Conservation (phyloP, 2,888 invertebrate species). For the Heliconius charithonia region DNA sequence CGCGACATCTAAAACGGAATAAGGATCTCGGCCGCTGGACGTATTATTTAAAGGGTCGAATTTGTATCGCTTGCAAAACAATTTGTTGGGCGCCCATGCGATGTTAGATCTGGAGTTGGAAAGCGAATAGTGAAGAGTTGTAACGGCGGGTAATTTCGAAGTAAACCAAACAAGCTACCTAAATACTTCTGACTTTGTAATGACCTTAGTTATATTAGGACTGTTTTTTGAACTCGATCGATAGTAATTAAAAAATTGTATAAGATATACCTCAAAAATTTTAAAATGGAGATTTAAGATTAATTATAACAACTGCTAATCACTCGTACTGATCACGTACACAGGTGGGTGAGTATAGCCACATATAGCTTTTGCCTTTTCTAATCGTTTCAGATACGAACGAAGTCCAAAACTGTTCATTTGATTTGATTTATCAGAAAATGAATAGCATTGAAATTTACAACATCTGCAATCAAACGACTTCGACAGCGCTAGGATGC, state of each 20-base stretch:
- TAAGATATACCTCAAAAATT: neutral
- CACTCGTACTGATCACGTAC: no score
- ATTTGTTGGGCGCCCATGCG: slow-evolving; percentile 61
- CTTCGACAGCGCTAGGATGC: neutral
- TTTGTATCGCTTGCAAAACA: slow-evolving; percentile 72
- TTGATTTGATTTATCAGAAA: no score
- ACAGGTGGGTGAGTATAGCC: no score
- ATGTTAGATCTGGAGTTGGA: slow-evolving; percentile 52
- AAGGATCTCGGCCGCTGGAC: slow-evolving; percentile 57
- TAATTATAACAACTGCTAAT: no score
- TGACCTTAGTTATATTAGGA: slow-evolving; percentile 26
- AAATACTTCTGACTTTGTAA: slow-evolving; percentile 31
- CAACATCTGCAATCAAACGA: neutral
- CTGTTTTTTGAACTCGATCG: neutral
- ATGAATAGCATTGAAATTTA: neutral
- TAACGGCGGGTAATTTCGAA: slow-evolving; percentile 49
- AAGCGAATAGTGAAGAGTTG: slow-evolving; percentile 46
- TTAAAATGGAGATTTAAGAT: no score
- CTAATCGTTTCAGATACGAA: no score
- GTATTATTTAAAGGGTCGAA: slow-evolving; percentile 68
- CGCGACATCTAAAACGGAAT: neutral
- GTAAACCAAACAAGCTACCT: slow-evolving; percentile 43
- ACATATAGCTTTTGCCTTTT: no score
- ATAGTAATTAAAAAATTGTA: neutral
- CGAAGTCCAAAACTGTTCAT: no score